Evolutionary conservation across 2,797 vertebrate species (phyloP).

Genomic region (Fratercula arctica): DNA sequence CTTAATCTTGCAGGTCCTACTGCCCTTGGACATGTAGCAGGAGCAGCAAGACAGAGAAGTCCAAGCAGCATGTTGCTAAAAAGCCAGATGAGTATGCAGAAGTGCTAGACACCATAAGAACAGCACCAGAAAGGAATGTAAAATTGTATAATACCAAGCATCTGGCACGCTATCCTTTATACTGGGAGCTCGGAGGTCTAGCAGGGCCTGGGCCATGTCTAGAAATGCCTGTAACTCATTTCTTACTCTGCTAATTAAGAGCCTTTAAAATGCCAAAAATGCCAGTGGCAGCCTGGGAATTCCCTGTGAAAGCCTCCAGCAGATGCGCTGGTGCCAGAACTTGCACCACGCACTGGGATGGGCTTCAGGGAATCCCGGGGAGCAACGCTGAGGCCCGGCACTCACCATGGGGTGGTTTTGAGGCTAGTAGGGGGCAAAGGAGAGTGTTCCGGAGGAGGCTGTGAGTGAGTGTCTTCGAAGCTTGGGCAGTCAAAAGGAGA

Average conservation of each 20-base stretch:
- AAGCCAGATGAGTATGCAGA: background rate
- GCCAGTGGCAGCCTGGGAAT: background rate
- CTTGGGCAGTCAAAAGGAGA: background rate
- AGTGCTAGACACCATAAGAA: background rate
- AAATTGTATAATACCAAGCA: background rate
- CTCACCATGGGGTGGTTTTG: background rate
- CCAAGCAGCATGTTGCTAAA: background rate
- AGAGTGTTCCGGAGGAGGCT: background rate
- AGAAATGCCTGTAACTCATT: constrained; percentile 28
- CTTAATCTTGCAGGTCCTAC: constrained; percentile 13
- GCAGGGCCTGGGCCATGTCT: background rate
- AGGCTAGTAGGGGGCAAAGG: background rate
- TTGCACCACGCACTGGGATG: fast-evolving
- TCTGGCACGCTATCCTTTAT: background rate
- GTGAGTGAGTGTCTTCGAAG: fast-evolving
- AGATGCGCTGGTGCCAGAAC: background rate
- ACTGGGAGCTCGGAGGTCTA: background rate
- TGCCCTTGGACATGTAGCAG: background rate
- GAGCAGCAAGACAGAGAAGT: background rate
- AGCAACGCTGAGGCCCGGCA: fast-evolving
- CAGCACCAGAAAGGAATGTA: background rate
- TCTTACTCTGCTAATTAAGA: constrained; percentile 10
- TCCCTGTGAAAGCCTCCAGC: background rate
- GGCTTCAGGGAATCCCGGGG: background rate
- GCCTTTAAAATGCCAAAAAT: constrained; percentile 28